These are phyloP conservation scores for Erebia epiphron DNA, from an alignment of 2,888 invertebrate species.

Conservation along the genomic window DNA sequence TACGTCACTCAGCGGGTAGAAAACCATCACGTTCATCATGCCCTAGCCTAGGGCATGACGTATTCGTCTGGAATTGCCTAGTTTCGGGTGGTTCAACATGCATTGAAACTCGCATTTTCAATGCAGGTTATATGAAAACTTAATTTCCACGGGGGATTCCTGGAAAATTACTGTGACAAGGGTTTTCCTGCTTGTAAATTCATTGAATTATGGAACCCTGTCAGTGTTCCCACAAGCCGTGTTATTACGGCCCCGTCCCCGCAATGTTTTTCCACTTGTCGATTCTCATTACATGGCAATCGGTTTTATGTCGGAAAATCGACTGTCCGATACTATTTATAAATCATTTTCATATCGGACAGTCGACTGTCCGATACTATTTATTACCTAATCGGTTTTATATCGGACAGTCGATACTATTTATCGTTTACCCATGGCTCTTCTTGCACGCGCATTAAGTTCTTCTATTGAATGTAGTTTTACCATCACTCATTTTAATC, in stretches of 20 bases:
- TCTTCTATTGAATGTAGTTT: too few relatives aligned
- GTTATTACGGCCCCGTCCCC: background rate
- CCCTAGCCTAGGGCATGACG: too few relatives aligned
- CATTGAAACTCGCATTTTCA: too few relatives aligned
- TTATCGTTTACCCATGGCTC: background rate
- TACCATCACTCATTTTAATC: too few relatives aligned
- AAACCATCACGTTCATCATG: too few relatives aligned
- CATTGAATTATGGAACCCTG: conserved; percentile 13
- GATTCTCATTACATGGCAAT: conserved; percentile 2
- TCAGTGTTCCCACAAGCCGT: conserved; percentile 8
- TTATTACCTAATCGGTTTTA: background rate
- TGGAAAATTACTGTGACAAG: background rate
- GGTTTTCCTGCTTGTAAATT: background rate
- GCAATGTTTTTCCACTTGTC: conserved; percentile 11
- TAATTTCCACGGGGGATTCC: background rate
- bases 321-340: background rate
- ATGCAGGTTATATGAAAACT: background rate
- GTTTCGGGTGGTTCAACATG: too few relatives aligned
- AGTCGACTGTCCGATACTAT: background rate
- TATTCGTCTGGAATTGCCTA: too few relatives aligned
- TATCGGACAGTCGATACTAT: background rate
- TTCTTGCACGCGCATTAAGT: too few relatives aligned
- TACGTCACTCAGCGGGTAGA: too few relatives aligned
- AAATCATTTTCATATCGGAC: background rate
- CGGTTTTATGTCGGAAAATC: background rate